Conservation (phyloP, 2,888 invertebrate genomes). For the Arenicola marina region DNA sequence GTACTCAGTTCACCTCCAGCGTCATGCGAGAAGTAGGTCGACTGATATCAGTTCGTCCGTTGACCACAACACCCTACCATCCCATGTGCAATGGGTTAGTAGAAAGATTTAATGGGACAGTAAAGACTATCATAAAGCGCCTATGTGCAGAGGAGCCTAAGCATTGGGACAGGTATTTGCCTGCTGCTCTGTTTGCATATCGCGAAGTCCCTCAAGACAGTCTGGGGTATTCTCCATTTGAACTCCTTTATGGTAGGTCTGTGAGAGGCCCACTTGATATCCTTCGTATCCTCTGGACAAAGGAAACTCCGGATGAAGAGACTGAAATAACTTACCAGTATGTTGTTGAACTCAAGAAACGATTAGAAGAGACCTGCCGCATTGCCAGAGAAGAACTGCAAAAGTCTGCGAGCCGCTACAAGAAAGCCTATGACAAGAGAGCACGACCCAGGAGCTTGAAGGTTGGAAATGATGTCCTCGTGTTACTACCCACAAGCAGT, state of each 20-base stretch:
- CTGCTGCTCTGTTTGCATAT: conserved; percentile 32
- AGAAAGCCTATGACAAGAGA: conserved; percentile 1
- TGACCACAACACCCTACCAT: conserved; percentile 28
- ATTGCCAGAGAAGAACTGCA: neutral
- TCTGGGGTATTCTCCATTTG: conserved; percentile 29
- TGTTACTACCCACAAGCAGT: neutral
- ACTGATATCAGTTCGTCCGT: conserved; percentile 21
- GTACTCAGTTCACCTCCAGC: conserved; percentile 34
- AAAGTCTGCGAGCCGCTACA: neutral
- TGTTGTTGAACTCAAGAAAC: neutral
- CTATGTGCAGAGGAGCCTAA: conserved; percentile 17
- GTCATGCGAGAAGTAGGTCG: conserved; percentile 25
- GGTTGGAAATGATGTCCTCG: neutral
- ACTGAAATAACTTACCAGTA: neutral
- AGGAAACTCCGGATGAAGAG: neutral
- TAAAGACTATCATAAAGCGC: conserved; percentile 30
- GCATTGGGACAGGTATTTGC: conserved; percentile 34
- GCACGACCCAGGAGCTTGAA: neutral
- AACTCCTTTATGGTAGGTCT: conserved; percentile 31
- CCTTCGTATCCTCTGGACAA: conserved; percentile 26
- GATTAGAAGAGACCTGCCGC: neutral
- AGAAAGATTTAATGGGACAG: conserved; percentile 29
- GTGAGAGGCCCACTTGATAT: conserved; percentile 35
- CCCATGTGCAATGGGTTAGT: conserved; percentile 27
- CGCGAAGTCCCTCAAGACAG: conserved; percentile 31